Evolutionary conservation across 2,797 vertebrate genomes (phyloP).

Genomic region (Pempheris klunzingeri): DNA sequence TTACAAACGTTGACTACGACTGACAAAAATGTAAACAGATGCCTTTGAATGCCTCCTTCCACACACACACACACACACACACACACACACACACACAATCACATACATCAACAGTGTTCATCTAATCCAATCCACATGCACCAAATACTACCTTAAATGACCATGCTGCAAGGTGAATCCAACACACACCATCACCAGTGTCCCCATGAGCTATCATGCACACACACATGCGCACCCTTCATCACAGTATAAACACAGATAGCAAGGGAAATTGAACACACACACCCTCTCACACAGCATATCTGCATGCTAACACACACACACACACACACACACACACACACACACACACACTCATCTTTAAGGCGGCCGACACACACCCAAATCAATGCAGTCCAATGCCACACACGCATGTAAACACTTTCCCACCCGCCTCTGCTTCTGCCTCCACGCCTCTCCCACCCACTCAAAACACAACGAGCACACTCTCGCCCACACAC

Average conservation of each 20-base stretch:
- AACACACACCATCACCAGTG: conserved; percentile 33
- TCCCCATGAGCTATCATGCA: conserved; percentile 6
- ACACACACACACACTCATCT: conserved; percentile 29
- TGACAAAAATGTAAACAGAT: conserved; percentile 37
- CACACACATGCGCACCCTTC: conserved; percentile 24
- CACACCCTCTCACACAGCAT: conserved; percentile 28
- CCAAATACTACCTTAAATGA: conserved; percentile 38
- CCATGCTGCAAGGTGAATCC: conserved; percentile 62
- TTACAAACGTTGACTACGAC: conserved; percentile 20
- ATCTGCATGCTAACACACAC: conserved; percentile 47
- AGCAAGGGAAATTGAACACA: conserved; percentile 24
- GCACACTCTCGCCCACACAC: conserved; percentile 13
- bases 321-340: conserved; percentile 45
- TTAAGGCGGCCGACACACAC: conserved; percentile 61
- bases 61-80: conserved; percentile 17
- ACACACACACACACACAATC: neutral
- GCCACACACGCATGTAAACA: conserved; percentile 68
- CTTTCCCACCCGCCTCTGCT: conserved; percentile 57
- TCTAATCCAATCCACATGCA: neutral
- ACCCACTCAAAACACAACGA: conserved; percentile 62
- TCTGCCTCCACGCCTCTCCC: conserved; percentile 48
- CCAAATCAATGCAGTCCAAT: conserved; percentile 57
- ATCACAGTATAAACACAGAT: conserved; percentile 41
- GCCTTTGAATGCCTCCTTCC: conserved; percentile 2
- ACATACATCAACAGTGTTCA: conserved; percentile 5